Conservation (phyloP, 2,797 vertebrate genomes). For the Petrocephalus sullivani region DNA sequence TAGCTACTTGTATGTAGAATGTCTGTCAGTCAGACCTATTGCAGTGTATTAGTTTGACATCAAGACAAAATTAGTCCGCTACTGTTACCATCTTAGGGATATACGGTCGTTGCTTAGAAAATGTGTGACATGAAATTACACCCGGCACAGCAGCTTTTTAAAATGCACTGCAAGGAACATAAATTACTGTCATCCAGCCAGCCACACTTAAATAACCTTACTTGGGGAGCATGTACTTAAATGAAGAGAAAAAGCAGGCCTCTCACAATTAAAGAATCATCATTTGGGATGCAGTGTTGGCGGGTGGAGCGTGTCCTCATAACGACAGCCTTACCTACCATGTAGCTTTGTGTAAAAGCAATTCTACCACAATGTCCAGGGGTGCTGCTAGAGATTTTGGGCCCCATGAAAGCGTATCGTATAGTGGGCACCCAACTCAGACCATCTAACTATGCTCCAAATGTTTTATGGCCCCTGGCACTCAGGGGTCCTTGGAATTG, state of each 20-base stretch:
- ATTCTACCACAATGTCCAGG: background rate
- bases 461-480: background rate
- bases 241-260: background rate
- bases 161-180: conserved; percentile 1
- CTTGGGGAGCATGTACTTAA: background rate
- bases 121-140: background rate
- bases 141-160: background rate
- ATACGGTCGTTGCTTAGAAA: background rate
- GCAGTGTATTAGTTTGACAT: background rate
- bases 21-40: background rate
- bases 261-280: background rate
- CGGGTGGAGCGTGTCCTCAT: background rate
- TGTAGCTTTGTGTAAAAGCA: background rate
- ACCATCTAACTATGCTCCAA: background rate
- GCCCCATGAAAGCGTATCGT: background rate
- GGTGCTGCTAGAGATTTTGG: background rate
- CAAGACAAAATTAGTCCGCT: background rate
- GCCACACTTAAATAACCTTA: background rate
- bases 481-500: background rate
- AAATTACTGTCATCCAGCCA: background rate
- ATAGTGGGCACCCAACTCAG: background rate
- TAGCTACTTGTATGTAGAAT: background rate
- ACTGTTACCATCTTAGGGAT: background rate
- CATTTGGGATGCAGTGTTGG: background rate
- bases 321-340: background rate